Evolutionary conservation across 2,113 vertebrate species (phyloP).

Genomic region (Aramus guarauna): DNA sequence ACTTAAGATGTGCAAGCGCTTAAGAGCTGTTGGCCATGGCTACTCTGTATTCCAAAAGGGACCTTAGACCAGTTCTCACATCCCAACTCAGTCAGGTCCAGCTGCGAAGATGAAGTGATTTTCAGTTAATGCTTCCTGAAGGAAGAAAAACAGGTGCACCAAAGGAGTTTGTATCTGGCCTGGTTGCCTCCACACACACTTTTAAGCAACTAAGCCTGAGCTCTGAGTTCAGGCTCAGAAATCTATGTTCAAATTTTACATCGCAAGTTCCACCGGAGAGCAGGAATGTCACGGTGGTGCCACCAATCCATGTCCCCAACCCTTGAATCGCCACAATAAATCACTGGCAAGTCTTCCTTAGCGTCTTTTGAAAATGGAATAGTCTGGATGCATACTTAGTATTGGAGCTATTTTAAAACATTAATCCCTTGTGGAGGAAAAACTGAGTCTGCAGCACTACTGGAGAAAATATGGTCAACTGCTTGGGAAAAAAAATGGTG

Average conservation of each 20-base stretch:
- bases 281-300: neutral
- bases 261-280: neutral
- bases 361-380: neutral
- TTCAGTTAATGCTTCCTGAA: neutral
- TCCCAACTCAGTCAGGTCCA: neutral
- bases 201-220: neutral
- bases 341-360: neutral
- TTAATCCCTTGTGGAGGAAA: neutral
- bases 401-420: neutral
- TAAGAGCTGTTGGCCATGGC: neutral
- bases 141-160: neutral
- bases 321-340: neutral
- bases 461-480: neutral
- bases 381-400: neutral
- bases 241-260: neutral
- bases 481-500: neutral
- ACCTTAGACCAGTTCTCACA: neutral
- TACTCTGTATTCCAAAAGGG: neutral
- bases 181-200: neutral
- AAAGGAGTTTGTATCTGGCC: neutral
- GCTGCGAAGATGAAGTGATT: neutral
- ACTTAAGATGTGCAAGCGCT: neutral
- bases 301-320: accelerated
- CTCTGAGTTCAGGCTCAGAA: neutral
- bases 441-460: neutral